phyloP scores from a whole-genome alignment of 2,888 invertebrate genomes.

The Drosophila nigritarsus region DNA sequence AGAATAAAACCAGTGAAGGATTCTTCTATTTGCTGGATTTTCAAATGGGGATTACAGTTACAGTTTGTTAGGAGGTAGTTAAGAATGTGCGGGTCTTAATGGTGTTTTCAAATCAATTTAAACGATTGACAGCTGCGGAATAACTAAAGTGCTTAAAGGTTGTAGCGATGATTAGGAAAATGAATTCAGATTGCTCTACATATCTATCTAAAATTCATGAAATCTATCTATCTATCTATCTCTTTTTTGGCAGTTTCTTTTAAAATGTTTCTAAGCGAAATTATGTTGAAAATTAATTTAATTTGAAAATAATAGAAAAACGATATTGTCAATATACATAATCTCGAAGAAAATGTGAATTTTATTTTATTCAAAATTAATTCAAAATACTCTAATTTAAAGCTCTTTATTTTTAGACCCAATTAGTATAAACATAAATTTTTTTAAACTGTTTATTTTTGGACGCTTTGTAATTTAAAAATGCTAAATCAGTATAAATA shows the following conservation, averaged over 20 bases:
- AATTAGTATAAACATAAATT: not conserved
- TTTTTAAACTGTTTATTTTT: too few relatives aligned
- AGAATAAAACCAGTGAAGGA: too few relatives aligned
- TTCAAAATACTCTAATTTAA: not conserved
- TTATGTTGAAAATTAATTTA: too few relatives aligned
- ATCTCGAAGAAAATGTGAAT: too few relatives aligned
- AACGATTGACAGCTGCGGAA: not conserved
- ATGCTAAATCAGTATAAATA: too few relatives aligned
- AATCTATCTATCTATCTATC: too few relatives aligned
- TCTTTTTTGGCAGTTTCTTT: not conserved
- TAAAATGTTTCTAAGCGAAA: not conserved
- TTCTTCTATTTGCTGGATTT: not conserved
- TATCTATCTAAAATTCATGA: not conserved
- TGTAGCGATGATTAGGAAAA: not conserved
- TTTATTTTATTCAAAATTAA: not conserved
- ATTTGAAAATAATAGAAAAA: too few relatives aligned
- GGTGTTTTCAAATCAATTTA: constrained; percentile 25
- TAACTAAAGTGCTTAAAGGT: not conserved
- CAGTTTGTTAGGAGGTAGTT: constrained; percentile 8
- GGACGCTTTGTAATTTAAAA: too few relatives aligned
- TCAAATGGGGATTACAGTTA: constrained; percentile 6
- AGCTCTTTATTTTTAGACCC: fast-evolving
- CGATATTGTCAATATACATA: too few relatives aligned
- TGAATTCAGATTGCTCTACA: not conserved
- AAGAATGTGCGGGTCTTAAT: constrained; percentile 30